Evolutionary conservation across 2,797 vertebrate species (phyloP), one percentile per base, ranked within the genome.

Genomic region (Melanotaenia maccullochi): DNA sequence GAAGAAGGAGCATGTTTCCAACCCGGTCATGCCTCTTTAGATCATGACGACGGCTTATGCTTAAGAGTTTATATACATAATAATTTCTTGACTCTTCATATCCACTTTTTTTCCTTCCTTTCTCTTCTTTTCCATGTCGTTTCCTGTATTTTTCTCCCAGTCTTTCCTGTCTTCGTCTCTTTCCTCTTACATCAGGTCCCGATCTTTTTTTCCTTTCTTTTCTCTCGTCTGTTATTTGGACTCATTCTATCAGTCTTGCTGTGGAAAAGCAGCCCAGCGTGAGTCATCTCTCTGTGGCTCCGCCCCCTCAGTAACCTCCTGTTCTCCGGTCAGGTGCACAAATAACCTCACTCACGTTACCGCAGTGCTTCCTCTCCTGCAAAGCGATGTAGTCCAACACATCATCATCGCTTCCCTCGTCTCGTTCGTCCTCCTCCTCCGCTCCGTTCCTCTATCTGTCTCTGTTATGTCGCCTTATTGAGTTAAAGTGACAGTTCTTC

Each of bases 401-500:
- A 44, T 38, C 58, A 1, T 58, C 20, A 8, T 20, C 30, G 9
- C 9, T 18, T 35, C 56, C 35, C 44, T 40, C 1, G 33, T 13
- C 42, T 40, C 9, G 11, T 35, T 18, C 18, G 9, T 1, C 47
- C 9, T 5, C 28, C 25, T 44, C 56, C 16, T 47, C 44, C 44
- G 12, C 12, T 2, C 33, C 13, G 2, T 38, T 30, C 6, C 42
- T 54, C 73, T 59, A 54, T 83, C 49, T 62, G 64, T 81, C 75
- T 85, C 76, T 51, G 63, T 87, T 79, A 64, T 30, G 33, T 64
- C 1, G 6, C 32, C 9, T 83, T 68, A 75, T 81, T 80, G 74
- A 78, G 74, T 79, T 80, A 75, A 80, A 77, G 79, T 75, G 88
- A 82, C 85, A 61, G 62, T 1, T 18, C 62, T 14, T 63, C 79